Conservation (phyloP, 2,888 invertebrate species). For the Nephrotoma appendiculata region DNA sequence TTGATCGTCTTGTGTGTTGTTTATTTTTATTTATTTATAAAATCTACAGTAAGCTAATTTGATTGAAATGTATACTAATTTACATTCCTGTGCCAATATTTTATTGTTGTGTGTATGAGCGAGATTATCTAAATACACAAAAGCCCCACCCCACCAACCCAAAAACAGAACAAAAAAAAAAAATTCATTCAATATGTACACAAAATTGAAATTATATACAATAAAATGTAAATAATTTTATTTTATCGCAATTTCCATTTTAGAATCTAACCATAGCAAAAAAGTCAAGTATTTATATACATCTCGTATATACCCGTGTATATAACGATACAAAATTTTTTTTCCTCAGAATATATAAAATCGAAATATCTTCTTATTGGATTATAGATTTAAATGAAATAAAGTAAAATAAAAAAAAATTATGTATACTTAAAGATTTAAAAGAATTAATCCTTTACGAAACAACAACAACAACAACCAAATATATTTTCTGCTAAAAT, state of each 20-base stretch:
- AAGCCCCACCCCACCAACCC: not conserved
- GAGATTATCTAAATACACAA: not conserved
- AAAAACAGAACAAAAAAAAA: too few relatives aligned
- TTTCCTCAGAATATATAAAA: not conserved
- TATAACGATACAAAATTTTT: not conserved
- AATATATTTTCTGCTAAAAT: not conserved
- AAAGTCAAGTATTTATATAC: not conserved
- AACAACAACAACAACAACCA: not conserved
- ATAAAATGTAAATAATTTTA: not conserved
- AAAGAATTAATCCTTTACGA: not conserved
- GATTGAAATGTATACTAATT: not conserved
- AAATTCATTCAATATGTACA: not conserved
- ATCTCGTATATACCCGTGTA: not conserved
- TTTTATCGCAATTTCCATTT: not conserved
- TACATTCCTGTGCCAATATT: not conserved
- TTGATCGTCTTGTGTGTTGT: not conserved
- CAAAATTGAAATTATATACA: not conserved
- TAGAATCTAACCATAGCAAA: not conserved
- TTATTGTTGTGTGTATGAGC: not conserved
- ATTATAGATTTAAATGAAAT: not conserved
- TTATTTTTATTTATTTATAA: not conserved
- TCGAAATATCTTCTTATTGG: not conserved
- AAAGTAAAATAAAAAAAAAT: not conserved
- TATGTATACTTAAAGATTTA: not conserved
- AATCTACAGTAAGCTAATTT: not conserved